Conservation (phyloP, 2,888 invertebrate genomes). For the Microctonus hyperodae region DNA sequence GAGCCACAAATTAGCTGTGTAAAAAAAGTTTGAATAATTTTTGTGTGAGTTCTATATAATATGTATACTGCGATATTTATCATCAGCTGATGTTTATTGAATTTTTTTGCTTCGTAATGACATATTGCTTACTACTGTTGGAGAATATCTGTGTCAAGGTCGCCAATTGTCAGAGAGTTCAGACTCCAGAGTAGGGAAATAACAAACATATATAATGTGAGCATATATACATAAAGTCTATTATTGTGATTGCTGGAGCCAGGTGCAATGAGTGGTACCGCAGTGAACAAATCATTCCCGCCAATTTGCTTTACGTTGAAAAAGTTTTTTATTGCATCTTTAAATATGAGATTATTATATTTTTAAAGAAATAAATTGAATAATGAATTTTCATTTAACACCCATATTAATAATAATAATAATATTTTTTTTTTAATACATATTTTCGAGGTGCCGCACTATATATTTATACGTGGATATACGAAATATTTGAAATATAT, state of each 20-base stretch:
- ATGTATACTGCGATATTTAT: too few species aligned
- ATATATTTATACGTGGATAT: too few species aligned
- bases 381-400: too few species aligned
- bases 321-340: neutral
- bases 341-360: neutral
- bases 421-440: neutral
- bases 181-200: neutral
- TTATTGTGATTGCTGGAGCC: constrained; percentile 3
- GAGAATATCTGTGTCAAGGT: constrained; percentile 46
- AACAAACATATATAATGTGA: neutral
- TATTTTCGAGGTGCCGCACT: too few species aligned
- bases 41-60: neutral
- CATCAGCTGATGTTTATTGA: neutral
- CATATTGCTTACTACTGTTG: neutral
- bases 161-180: constrained; percentile 18
- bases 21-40: neutral
- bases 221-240: neutral
- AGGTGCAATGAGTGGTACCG: constrained; percentile 10
- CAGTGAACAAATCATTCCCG: too few species aligned
- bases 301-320: neutral
- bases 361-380: too few species aligned
- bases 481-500: too few species aligned
- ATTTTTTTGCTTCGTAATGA: neutral
- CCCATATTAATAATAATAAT: neutral
- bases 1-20: neutral